phyloP scores from a whole-genome alignment of 2,888 invertebrate genomes.

The Drosophila nigritarsus region DNA sequence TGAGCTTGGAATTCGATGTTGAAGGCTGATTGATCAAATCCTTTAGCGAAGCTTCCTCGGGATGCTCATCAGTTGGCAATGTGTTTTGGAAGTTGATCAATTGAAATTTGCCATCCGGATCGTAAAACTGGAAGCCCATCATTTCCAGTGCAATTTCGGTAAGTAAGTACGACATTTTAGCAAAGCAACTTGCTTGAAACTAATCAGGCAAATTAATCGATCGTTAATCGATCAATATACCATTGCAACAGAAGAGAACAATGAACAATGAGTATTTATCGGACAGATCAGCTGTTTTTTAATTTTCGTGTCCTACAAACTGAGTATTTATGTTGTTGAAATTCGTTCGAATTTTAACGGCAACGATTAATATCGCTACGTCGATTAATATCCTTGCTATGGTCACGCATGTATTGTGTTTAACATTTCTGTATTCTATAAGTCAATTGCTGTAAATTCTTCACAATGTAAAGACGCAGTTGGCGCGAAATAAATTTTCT shows the following conservation, averaged over 20 bases:
- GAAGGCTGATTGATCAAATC: constrained; percentile 55
- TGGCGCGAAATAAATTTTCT: too few species aligned
- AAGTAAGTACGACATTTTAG: constrained; percentile 81
- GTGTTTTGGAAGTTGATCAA: constrained; percentile 80
- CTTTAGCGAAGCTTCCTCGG: constrained; percentile 13
- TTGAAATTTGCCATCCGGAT: constrained; percentile 77
- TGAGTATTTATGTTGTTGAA: too few species aligned
- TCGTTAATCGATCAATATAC: neutral
- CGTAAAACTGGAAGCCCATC: constrained; percentile 83
- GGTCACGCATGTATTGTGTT: too few species aligned
- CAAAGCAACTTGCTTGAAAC: neutral
- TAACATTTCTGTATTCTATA: too few species aligned
- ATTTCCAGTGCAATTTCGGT: constrained; percentile 84
- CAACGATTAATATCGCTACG: too few species aligned
- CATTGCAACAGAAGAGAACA: neutral
- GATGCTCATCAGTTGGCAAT: constrained; percentile 15
- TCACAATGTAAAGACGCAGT: too few species aligned
- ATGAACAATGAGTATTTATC: neutral
- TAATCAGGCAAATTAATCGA: neutral
- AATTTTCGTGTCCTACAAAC: too few species aligned
- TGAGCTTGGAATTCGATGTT: constrained; percentile 2
- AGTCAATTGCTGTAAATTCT: too few species aligned
- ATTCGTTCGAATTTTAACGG: too few species aligned
- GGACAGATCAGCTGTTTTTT: neutral
- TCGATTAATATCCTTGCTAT: too few species aligned